Base-by-base conservation (phyloP, 2,888 invertebrate species). In the Leucophora obtusa region DNA sequence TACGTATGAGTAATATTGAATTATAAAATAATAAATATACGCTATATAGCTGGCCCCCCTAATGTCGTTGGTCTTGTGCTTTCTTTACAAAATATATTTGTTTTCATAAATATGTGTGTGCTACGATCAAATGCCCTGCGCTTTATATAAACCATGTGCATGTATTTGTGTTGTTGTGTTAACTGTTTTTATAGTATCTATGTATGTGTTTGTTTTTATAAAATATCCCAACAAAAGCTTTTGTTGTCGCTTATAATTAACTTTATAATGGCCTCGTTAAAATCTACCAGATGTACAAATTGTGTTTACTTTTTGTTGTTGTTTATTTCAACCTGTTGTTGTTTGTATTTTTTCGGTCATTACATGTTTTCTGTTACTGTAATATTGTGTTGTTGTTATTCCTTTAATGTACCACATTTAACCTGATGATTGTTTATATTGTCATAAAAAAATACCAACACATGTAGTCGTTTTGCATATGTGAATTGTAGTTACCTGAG, bases 191-290 rank as follows among this genome's bases (percentile, higher is more conserved):
- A 54, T 11, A 24, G 18, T 58, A 15, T 43, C 17, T 58, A 15
- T 24, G 53, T 63, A 43, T 73, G 38, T 53, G 59, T 70, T 51
- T 51, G 33, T 62, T 24, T 51, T 68, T 72, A 38, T 33, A 21
- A 71, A 71, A 24, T 58, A 75, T 50, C 51, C 58, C 70, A 62
- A 71, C 75, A 71, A 54, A 58, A 56, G 28, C 50, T 71, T 66
- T 59, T 76, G 58, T 77, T 80, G 69, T 69, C 68, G 9, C 71
- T 76, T 63, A 59, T 80, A 80, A 80, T 80, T 80, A 73, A 76
- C 76, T 72, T 76, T 80, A 76, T 77, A 80, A 80, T 80, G 69
- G 72, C 72, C 76, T 80, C 69, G 72, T 80, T 80, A 80, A 72
- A 65, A 80, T 65, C 35, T 68, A 77, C 50, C 65, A 50, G 43